phyloP scores from a whole-genome alignment of 2,113 vertebrate species.

The Xiphophorus maculatus region DNA sequence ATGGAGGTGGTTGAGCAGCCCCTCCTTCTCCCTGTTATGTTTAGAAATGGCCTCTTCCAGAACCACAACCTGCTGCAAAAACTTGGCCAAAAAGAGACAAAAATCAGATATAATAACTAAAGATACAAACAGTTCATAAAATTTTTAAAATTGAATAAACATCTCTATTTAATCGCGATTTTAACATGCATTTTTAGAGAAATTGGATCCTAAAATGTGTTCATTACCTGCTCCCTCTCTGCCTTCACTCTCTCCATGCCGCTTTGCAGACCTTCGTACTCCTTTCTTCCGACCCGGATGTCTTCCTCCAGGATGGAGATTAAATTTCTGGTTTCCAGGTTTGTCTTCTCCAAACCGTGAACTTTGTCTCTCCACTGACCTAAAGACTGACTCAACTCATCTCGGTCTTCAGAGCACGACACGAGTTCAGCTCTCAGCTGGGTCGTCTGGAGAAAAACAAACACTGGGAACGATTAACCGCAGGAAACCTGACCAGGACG shows the following conservation, averaged over 20 bases:
- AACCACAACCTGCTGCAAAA: conserved; percentile 74
- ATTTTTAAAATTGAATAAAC: not conserved
- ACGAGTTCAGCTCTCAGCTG: conserved; percentile 78
- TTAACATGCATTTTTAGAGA: too few species aligned
- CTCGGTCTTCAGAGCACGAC: conserved; percentile 79
- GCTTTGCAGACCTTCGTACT: conserved; percentile 72
- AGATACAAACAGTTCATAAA: not conserved
- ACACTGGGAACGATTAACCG: too few species aligned
- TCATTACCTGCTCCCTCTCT: conserved; percentile 73
- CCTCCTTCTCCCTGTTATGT: conserved; percentile 64
- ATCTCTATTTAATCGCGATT: not conserved
- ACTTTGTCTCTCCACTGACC: conserved; percentile 78
- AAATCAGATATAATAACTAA: not conserved
- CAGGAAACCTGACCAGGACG: too few species aligned
- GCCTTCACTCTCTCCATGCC: conserved; percentile 61
- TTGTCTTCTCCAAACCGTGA: conserved; percentile 74
- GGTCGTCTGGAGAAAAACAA: conserved; percentile 53
- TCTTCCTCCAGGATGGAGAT: conserved; percentile 81
- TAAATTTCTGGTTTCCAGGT: conserved; percentile 70
- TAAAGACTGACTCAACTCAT: conserved; percentile 74
- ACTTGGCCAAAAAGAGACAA: not conserved
- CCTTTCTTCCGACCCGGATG: conserved; percentile 71
- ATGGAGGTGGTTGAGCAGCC: conserved; percentile 75
- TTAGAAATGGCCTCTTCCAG: conserved; percentile 68
- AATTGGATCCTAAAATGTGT: not conserved